These are phyloP conservation scores for Montipora efflorescens DNA, from an alignment of 64 coral and sea anemone species.

Conservation along the genomic window DNA sequence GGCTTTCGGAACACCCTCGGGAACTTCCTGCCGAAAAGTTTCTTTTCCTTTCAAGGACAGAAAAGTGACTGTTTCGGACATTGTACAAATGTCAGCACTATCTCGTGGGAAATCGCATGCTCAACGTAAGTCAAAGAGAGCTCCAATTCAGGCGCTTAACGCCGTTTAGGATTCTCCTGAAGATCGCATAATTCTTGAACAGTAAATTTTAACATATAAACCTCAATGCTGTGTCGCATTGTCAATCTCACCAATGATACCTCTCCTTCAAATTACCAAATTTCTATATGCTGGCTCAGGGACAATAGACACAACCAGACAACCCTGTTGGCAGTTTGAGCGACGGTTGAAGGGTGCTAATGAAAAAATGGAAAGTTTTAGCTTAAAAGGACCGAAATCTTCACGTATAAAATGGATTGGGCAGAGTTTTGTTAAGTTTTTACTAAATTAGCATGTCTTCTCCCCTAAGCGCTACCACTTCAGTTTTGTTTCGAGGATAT, in stretches of 20 bases:
- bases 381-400: background rate
- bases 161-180: background rate
- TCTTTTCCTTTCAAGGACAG: slow-evolving; percentile 53
- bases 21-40: slow-evolving; percentile 12
- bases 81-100: slow-evolving; percentile 5
- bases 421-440: too few species aligned
- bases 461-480: too few species aligned
- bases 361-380: background rate
- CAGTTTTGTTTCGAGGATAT: too few species aligned
- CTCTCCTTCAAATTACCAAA: slow-evolving; percentile 20
- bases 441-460: too few species aligned
- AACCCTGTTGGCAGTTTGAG: background rate
- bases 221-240: slow-evolving; percentile 22
- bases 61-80: slow-evolving; percentile 60
- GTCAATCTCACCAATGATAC: slow-evolving; percentile 10
- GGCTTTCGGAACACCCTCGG: slow-evolving; percentile 19
- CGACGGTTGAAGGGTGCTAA: background rate
- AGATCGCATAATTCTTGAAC: slow-evolving; percentile 1
- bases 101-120: slow-evolving; percentile 29
- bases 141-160: slow-evolving; percentile 10
- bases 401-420: background rate
- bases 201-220: slow-evolving; percentile 51
- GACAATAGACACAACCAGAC: slow-evolving; percentile 37
- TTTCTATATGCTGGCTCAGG: background rate
- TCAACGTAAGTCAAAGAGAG: background rate